These are phyloP conservation scores for Anser brachyrhynchus DNA, from an alignment of 2,113 vertebrate genomes.

Conservation along the genomic window DNA sequence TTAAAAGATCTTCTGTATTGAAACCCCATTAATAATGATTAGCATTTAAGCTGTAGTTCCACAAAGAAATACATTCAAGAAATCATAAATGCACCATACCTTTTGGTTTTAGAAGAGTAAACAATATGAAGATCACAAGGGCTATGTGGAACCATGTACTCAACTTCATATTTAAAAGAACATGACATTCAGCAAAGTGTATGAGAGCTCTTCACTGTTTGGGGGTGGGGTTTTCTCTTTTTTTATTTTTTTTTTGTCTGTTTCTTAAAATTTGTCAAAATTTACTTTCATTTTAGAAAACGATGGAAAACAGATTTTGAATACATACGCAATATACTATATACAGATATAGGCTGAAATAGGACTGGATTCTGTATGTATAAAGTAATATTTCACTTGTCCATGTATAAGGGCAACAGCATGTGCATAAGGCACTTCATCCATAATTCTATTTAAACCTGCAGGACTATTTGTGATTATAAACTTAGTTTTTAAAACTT, in stretches of 20 bases:
- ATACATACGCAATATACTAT: fast-evolving
- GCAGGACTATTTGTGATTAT: neutral
- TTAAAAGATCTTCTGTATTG: neutral
- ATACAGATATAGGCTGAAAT: neutral
- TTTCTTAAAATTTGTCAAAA: neutral
- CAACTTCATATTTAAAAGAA: neutral
- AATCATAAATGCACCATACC: neutral
- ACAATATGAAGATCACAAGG: neutral
- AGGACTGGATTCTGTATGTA: neutral
- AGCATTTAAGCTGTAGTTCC: neutral
- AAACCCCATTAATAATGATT: neutral
- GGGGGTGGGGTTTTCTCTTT: neutral
- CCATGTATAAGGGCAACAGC: neutral
- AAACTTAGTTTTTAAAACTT: neutral
- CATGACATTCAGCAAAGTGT: neutral
- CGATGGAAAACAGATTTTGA: neutral
- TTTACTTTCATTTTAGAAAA: neutral
- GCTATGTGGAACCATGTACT: neutral
- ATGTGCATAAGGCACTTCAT: neutral
- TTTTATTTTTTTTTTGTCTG: neutral
- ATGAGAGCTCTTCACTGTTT: neutral
- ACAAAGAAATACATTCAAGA: neutral
- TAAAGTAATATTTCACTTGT: no score
- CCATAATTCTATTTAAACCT: neutral
- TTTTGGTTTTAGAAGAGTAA: neutral